Base-by-base conservation (phyloP, 2,113 vertebrate species). In the Clupea harengus region DNA sequence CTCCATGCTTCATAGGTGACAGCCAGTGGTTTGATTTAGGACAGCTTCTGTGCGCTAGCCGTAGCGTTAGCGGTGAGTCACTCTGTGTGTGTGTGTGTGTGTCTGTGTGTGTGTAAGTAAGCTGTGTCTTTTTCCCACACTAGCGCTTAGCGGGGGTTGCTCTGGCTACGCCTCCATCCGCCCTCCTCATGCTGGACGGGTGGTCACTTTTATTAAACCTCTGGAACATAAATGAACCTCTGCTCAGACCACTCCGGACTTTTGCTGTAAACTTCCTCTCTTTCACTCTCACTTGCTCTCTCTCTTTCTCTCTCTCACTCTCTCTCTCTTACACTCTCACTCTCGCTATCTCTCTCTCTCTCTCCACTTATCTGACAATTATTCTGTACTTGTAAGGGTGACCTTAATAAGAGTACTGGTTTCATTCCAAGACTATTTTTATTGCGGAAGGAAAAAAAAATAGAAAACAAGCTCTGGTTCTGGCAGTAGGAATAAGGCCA, bases 181-280 rank as follows among this genome's bases (percentile, higher is more conserved):
- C 64, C n/a, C 10, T 25, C 64, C 64, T 25, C 64, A 9, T 25
- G 10, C 64, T 28, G 64, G 64, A 72, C 64, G 15, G 64, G 13
- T 25, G 83, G 2, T 54, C 18, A 45, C 39, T 78, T 84, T 84
- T 45, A 81, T 80, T 81, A 81, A 80, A 84, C 20, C 54, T 84
- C 84, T 84, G 85, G 80, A 83, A 87, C 82, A 60, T 87, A 84
- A 87, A 87, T 84, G 25, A 85, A 57, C 45, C 86, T 89, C 85
- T 44, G 39, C 54, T 85, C 28, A 81, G 84, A 83, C 67, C 64
- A 50, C 82, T 54, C 54, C 28, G 52, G 46, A 78, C 83, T 82
- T 64, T 60, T 45, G 82, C 67, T 60, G 81, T 85, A 81, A 52
- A 81, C 64, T 54, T 45, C 81, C 87, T 87, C 60, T 45, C 17